Evolutionary conservation across 2,797 vertebrate genomes (phyloP), one percentile per base, ranked within the genome.

Genomic region (Melanotaenia nigrans): DNA sequence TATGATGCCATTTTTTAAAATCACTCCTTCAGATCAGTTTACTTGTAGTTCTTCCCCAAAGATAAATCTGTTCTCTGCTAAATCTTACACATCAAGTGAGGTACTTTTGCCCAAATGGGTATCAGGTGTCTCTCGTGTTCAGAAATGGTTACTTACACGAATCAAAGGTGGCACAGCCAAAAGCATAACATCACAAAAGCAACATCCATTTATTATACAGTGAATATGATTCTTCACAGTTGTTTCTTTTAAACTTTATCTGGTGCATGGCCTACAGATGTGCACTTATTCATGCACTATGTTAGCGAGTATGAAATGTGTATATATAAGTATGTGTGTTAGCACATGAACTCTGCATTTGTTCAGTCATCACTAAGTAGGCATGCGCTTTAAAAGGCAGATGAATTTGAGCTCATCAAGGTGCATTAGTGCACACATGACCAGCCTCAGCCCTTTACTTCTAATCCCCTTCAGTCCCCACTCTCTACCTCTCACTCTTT

Each of bases 361-460:
- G 59, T 36, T 35, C 32, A 24, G 51, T 64, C 59, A 62, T 51
- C 54, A 51, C 35, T 47, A 11, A 58, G 49, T 68, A 60, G 58
- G 24, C 62, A 61, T 63, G 82, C 63, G 65, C 68, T 66, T 77
- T 87, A 93, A 92, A 93, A 92, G 90, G 86, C 90, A 91, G 90
- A 88, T 95, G 74, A 76, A 81, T 85, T 81, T 81, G 62, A 79
- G 80, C 96, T 96, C 93, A 96, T 96, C 95, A 95, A 92, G 89
- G 94, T 92, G 88, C 92, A 93, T 96, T 95, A 95, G 90, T 77
- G 93, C 93, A 94, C 91, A 92, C 93, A 93, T 94, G 93, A 94
- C 95, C 95, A 94, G 93, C 94, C 95, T 93, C 92, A 94, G 87
- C 92, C 90, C 84, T 89, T 93, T 75, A 76, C 81, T 86, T 85